Evolutionary conservation across 2,797 vertebrate genomes (phyloP).

Genomic region (Mareca strepera): DNA sequence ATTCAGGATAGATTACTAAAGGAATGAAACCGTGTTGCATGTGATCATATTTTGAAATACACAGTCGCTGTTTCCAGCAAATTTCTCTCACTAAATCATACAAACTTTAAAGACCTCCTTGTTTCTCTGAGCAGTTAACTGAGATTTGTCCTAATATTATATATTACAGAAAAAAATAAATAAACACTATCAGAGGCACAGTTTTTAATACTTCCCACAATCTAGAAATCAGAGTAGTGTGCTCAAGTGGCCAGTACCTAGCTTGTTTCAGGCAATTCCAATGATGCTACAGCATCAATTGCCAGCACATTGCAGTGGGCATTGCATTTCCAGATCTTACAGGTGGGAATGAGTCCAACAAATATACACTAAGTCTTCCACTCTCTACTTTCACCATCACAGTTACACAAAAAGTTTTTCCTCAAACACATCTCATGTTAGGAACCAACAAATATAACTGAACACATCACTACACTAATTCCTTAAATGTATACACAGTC

Average conservation of each 20-base stretch:
- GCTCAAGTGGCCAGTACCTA: neutral
- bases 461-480: neutral
- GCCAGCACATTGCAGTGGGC: neutral
- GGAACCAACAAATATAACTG: neutral
- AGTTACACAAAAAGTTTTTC: neutral
- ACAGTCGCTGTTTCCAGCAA: neutral
- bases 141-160: accelerated
- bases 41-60: neutral
- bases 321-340: neutral
- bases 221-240: neutral
- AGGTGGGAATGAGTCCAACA: neutral
- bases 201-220: neutral
- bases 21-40: neutral
- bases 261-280: neutral
- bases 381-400: neutral
- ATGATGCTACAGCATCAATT: neutral
- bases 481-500: neutral
- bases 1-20: neutral
- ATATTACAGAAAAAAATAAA: neutral
- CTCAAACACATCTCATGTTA: neutral
- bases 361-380: accelerated
- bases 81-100: neutral
- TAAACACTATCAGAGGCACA: neutral
- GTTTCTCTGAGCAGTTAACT: neutral
- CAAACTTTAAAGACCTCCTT: neutral